Percentiles rank a stretch among this genome's conserved stretches.
phyloP scores from a whole-genome alignment of 1,140 invertebrate species.

The Brachystomella parvula region DNA sequence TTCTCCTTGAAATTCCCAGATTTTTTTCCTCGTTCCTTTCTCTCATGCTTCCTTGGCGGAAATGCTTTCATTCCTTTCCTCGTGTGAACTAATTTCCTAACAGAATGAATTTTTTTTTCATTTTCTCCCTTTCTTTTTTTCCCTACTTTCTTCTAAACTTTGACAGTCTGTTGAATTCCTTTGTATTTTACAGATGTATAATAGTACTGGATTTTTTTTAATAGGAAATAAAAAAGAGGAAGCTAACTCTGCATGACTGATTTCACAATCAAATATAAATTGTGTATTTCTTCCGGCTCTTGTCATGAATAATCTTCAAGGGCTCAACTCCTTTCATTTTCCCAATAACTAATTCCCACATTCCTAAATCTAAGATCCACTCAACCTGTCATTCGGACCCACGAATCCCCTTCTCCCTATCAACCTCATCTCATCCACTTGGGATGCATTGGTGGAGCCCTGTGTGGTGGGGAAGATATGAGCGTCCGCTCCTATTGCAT shows the following conservation, averaged over 20 bases:
- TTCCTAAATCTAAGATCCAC: conserved; percentile 2
- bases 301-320: conserved; percentile 5
- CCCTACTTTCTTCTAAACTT: conserved; percentile 19
- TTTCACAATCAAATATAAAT: conserved; percentile 31
- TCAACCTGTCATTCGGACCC: neutral
- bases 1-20: conserved; percentile 7
- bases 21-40: neutral
- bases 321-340: neutral
- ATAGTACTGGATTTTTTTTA: neutral
- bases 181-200: conserved; percentile 6
- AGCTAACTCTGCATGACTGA: conserved; percentile 35
- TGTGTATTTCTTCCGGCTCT: conserved; percentile 6
- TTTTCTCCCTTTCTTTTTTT: conserved; percentile 15
- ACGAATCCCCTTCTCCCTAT: neutral
- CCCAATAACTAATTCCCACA: neutral
- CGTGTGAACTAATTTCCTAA: conserved; percentile 7
- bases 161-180: conserved; percentile 16
- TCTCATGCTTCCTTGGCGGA: neutral
- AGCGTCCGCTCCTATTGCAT: conserved; percentile 33
- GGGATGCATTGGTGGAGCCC: neutral
- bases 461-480: neutral
- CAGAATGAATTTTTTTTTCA: neutral
- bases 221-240: neutral
- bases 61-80: neutral
- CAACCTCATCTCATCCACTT: neutral